Conservation (phyloP, 2,797 vertebrate genomes). For the Ceyx erithaca region DNA sequence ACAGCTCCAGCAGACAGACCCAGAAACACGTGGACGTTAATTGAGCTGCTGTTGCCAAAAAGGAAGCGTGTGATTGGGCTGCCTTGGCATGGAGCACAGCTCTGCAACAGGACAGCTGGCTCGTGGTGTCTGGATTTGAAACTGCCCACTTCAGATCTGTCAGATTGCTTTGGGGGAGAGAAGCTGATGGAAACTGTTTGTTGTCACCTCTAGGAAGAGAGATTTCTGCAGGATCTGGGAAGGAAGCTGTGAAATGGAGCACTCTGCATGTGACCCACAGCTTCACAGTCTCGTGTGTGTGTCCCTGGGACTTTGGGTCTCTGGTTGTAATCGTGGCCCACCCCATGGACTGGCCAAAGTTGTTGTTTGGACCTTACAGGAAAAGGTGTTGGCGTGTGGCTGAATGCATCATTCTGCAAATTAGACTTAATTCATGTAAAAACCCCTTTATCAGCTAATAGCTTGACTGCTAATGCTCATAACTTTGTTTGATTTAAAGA, state of each 20-base stretch:
- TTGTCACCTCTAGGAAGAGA: neutral
- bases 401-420: neutral
- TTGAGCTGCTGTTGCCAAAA: neutral
- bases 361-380: neutral
- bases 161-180: accelerated
- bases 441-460: neutral
- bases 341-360: neutral
- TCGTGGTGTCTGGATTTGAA: neutral
- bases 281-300: neutral
- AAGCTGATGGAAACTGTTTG: neutral
- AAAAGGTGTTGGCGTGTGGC: neutral
- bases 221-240: neutral
- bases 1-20: neutral
- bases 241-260: neutral
- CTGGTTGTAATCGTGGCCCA: neutral
- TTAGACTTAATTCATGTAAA: neutral
- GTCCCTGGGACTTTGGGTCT: neutral
- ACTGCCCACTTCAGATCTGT: neutral
- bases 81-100: neutral
- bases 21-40: neutral
- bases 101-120: neutral
- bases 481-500: neutral
- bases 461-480: neutral
- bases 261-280: neutral
- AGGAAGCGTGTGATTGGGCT: constrained; percentile 11